Evolutionary conservation across 2,797 vertebrate genomes (phyloP).

Genomic region (Phyllotis vaccarum): DNA sequence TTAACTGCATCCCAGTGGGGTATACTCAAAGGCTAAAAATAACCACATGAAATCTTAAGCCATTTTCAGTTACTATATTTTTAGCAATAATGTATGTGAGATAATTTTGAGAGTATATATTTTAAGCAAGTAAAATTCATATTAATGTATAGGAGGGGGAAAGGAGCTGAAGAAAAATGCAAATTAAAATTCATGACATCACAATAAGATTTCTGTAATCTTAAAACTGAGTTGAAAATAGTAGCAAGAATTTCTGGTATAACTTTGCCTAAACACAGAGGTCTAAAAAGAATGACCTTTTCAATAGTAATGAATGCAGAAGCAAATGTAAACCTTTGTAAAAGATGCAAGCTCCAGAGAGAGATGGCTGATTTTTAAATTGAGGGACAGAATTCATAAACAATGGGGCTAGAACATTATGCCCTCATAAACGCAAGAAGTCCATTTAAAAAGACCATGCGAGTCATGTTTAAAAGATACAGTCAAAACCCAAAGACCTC

Average conservation of each 20-base stretch:
- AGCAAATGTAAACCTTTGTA: background rate
- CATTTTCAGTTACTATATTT: slow-evolving; percentile 52
- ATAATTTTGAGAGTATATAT: slow-evolving; percentile 45
- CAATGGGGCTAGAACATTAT: background rate
- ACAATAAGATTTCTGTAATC: slow-evolving; percentile 15
- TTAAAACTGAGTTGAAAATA: slow-evolving; percentile 57
- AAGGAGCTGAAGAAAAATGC: slow-evolving; percentile 29
- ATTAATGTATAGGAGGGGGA: slow-evolving; percentile 17
- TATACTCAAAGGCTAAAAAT: slow-evolving; percentile 57
- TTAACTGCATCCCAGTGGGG: background rate
- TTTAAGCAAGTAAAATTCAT: slow-evolving; percentile 61
- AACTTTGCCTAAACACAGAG: slow-evolving; percentile 34
- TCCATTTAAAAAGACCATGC: background rate
- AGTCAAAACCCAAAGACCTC: background rate
- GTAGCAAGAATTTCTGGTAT: slow-evolving; percentile 10
- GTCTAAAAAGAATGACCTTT: slow-evolving; percentile 1
- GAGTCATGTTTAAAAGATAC: background rate
- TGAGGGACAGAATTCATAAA: background rate
- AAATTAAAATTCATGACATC: slow-evolving; percentile 53
- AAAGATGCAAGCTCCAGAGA: background rate
- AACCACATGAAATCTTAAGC: slow-evolving; percentile 41
- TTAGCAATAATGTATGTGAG: slow-evolving; percentile 36
- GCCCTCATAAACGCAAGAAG: background rate
- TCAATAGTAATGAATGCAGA: background rate
- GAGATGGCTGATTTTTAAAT: background rate